Conservation (phyloP, 2,113 vertebrate species). For the Proterorhinus semilunaris region DNA sequence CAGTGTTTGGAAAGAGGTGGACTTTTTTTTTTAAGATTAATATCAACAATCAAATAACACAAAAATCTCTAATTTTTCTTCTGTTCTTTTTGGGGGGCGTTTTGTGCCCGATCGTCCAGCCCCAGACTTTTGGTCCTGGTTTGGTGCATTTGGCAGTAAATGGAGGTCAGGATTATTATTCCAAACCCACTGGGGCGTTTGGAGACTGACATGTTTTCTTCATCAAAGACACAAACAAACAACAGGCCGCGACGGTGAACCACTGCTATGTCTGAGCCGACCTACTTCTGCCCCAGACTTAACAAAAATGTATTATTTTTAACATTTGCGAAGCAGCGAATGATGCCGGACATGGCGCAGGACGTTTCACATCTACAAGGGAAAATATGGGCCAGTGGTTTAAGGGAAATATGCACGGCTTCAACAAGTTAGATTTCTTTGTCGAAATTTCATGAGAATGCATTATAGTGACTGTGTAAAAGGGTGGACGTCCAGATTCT, state of each 20-base stretch:
- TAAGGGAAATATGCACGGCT: not conserved
- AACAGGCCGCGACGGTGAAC: not conserved
- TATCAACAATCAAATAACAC: too few relatives aligned
- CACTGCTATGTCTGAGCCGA: not conserved
- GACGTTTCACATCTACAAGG: too few relatives aligned
- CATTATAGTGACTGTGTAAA: too few relatives aligned
- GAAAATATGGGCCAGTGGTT: not conserved
- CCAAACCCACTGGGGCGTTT: not conserved
- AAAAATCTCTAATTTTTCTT: too few relatives aligned
- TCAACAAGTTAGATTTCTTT: not conserved
- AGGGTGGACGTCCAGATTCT: too few relatives aligned
- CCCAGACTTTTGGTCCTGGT: not conserved
- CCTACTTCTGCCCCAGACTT: conserved; percentile 3
- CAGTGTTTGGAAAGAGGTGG: too few relatives aligned
- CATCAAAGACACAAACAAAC: not conserved
- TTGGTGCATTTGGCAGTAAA: not conserved
- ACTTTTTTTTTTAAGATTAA: too few relatives aligned
- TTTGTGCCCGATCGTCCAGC: too few relatives aligned
- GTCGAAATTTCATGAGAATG: not conserved
- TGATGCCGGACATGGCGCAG: not conserved
- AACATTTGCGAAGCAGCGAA: not conserved
- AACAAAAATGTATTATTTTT: not conserved
- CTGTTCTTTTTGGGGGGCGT: too few relatives aligned
- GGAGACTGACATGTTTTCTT: not conserved
- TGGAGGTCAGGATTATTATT: not conserved